Evolutionary conservation across 1,140 invertebrate genomes (phyloP).

Genomic region (Meteorus sp.): DNA sequence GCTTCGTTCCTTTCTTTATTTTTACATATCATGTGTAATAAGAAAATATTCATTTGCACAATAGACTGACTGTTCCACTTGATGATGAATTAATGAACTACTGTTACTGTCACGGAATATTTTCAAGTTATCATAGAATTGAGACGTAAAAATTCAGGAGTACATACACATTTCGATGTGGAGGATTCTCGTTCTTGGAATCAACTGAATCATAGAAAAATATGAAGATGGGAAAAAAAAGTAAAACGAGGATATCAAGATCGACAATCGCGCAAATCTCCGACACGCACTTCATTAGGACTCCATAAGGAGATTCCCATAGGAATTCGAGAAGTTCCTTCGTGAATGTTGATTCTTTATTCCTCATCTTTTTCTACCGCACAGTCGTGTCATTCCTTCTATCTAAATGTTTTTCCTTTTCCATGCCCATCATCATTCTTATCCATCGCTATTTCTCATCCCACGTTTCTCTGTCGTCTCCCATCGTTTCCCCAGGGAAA

Average conservation of each 20-base stretch:
- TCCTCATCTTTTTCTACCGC: conserved; percentile 11
- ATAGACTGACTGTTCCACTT: conserved; percentile 15
- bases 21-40: conserved; percentile 45
- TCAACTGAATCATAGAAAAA: no score
- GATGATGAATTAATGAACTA: background rate
- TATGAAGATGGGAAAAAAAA: conserved; percentile 15
- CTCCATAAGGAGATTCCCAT: conserved; percentile 37
- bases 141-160: background rate
- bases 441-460: conserved; percentile 28
- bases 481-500: conserved; percentile 47
- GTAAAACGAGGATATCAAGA: conserved; percentile 4
- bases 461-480: conserved; percentile 33
- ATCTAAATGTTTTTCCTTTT: conserved; percentile 20
- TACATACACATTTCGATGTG: background rate
- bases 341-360: conserved; percentile 32
- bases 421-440: conserved; percentile 34
- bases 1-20: conserved; percentile 34
- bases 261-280: no score
- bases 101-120: no score
- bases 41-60: conserved; percentile 17
- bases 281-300: conserved; percentile 34
- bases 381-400: conserved; percentile 6
- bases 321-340: conserved; percentile 36
- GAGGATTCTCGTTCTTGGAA: no score
- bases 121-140: no score